Evolutionary conservation across 2,797 vertebrate genomes (phyloP).

Genomic region (Sebastes taczanowskii): DNA sequence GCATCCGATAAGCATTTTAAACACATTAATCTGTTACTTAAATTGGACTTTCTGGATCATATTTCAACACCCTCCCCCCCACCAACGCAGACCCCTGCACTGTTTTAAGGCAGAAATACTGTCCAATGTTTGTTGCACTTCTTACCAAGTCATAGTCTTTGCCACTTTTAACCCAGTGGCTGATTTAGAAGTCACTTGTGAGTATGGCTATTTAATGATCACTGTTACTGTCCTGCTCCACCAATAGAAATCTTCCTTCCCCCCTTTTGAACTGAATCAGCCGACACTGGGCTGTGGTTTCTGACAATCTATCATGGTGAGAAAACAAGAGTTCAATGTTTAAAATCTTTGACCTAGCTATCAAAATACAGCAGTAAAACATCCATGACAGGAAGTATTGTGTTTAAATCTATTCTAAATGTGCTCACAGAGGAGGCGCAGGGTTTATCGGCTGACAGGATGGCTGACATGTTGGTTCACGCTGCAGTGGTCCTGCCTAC

Average conservation of each 20-base stretch:
- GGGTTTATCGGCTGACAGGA: conserved; percentile 24
- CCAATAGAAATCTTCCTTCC: not conserved
- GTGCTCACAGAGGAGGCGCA: not conserved
- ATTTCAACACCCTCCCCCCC: not conserved
- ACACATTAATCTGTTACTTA: not conserved
- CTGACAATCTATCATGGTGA: not conserved
- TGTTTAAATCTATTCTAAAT: conserved; percentile 25
- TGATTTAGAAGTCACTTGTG: not conserved
- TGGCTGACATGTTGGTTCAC: conserved; percentile 43
- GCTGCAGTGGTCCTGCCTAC: conserved; percentile 35
- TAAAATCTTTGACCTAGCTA: not conserved
- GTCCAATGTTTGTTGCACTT: not conserved
- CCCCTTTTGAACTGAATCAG: not conserved
- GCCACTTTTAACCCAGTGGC: not conserved
- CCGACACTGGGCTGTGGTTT: not conserved
- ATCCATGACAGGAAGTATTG: conserved; percentile 2
- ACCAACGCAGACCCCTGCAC: not conserved
- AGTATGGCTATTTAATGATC: not conserved
- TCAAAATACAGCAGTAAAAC: conserved; percentile 14
- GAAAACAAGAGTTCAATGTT: not conserved
- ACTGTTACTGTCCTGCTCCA: not conserved
- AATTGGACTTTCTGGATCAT: not conserved
- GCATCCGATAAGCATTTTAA: not conserved
- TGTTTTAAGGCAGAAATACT: not conserved
- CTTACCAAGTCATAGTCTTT: not conserved